Evolutionary conservation across 2,888 invertebrate genomes (phyloP).

Genomic region (Drosophila subsilvestris): DNA sequence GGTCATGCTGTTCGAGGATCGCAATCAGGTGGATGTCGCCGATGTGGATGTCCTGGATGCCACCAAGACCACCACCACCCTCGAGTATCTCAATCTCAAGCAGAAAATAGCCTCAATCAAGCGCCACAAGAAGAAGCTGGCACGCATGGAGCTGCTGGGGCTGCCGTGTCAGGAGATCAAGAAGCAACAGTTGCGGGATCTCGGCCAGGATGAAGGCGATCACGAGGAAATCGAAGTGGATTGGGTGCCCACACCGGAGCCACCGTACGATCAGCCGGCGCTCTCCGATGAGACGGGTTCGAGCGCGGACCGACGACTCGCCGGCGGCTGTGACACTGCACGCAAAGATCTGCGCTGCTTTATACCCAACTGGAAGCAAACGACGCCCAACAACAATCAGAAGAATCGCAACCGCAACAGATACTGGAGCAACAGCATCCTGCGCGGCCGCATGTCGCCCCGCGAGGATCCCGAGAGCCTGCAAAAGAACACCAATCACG

Average conservation of each 20-base stretch:
- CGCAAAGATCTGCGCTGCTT: not conserved
- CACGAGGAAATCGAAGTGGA: conserved; percentile 66
- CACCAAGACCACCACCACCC: conserved; percentile 63
- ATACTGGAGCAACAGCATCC: not conserved
- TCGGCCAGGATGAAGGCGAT: conserved; percentile 60
- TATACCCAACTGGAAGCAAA: not conserved
- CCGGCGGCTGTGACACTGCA: conserved; percentile 9
- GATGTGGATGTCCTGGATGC: conserved; percentile 45
- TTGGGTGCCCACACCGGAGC: conserved; percentile 79
- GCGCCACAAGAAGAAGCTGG: conserved; percentile 59
- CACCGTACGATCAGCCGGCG: conserved; percentile 15
- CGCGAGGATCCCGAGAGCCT: not conserved
- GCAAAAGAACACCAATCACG: not conserved
- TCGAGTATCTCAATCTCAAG: conserved; percentile 72
- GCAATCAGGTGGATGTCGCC: conserved; percentile 24
- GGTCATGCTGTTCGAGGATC: conserved; percentile 48
- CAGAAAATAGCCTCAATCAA: conserved; percentile 50
- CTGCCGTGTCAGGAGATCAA: conserved; percentile 64
- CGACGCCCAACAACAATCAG: not conserved
- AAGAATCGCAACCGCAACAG: not conserved
- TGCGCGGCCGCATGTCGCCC: not conserved
- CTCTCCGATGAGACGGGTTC: not conserved
- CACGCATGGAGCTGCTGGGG: conserved; percentile 73
- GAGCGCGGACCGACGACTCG: not conserved
- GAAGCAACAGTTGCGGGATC: conserved; percentile 58